These are phyloP conservation scores for Crenuchus spilurus DNA, from an alignment of 2,797 vertebrate species.

Conservation along the genomic window DNA sequence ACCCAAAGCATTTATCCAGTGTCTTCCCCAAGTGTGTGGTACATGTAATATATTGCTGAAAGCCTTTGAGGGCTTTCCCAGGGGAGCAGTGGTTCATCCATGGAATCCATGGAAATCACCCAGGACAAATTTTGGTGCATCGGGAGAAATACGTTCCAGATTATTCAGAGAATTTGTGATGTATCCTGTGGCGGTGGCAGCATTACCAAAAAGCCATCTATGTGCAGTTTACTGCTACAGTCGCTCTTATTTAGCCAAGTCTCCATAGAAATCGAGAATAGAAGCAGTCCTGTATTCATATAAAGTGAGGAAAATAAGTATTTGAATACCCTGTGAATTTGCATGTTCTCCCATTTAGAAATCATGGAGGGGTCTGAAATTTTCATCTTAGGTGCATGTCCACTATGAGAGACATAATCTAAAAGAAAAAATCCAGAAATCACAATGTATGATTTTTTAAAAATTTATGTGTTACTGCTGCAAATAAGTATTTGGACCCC, in stretches of 20 bases:
- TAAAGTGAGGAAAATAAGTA: too few species aligned
- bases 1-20: constrained; percentile 26
- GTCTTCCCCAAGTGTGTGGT: neutral
- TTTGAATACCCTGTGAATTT: too few species aligned
- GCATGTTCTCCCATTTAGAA: too few species aligned
- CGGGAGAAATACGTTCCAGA: constrained; percentile 10
- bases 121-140: constrained; percentile 24
- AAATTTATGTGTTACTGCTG: too few species aligned
- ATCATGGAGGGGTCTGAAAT: too few species aligned
- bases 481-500: too few species aligned
- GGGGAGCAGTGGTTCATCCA: constrained; percentile 21
- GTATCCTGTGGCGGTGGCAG: neutral
- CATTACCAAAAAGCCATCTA: constrained; percentile 34
- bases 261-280: constrained; percentile 22
- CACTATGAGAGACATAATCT: too few species aligned
- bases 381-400: too few species aligned
- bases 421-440: too few species aligned
- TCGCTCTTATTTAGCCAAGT: constrained; percentile 29
- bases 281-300: constrained; percentile 21
- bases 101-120: too few species aligned
- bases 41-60: neutral
- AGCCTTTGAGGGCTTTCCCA: constrained; percentile 9
- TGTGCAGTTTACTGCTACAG: neutral
- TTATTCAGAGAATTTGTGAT: neutral
- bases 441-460: too few species aligned